These are phyloP conservation scores for Punctoribates punctum DNA, from an alignment of 2,888 invertebrate genomes.

Conservation along the genomic window DNA sequence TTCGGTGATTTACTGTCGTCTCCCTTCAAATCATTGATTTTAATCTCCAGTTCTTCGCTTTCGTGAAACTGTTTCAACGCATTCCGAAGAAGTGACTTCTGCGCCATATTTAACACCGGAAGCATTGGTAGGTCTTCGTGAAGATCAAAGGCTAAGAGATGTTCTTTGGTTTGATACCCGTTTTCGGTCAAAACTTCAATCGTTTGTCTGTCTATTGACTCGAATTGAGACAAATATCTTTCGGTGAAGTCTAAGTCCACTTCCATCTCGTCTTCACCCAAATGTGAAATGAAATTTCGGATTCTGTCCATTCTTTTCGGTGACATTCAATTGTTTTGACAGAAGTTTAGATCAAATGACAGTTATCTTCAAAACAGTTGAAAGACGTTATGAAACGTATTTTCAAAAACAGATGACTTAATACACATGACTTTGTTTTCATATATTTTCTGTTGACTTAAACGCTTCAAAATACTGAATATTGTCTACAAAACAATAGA, in stretches of 20 bases:
- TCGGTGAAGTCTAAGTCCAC: slow-evolving; percentile 3
- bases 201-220: neutral
- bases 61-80: slow-evolving; percentile 2
- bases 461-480: no score
- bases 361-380: no score
- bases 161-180: neutral
- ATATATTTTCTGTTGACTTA: no score
- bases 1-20: neutral
- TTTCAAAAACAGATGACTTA: no score
- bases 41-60: neutral
- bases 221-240: slow-evolving; percentile 2
- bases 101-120: neutral
- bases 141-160: slow-evolving; percentile 7
- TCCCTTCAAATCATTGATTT: neutral
- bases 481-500: no score
- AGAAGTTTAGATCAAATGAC: no score
- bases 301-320: neutral
- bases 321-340: no score
- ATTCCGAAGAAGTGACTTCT: slow-evolving; percentile 31
- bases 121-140: neutral
- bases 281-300: neutral
- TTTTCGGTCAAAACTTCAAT: neutral
- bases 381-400: no score
- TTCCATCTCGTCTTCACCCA: slow-evolving; percentile 21
- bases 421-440: no score